These are phyloP conservation scores for Sinocyclocheilus anophthalmus DNA, from an alignment of 2,113 vertebrate genomes.

Conservation along the genomic window DNA sequence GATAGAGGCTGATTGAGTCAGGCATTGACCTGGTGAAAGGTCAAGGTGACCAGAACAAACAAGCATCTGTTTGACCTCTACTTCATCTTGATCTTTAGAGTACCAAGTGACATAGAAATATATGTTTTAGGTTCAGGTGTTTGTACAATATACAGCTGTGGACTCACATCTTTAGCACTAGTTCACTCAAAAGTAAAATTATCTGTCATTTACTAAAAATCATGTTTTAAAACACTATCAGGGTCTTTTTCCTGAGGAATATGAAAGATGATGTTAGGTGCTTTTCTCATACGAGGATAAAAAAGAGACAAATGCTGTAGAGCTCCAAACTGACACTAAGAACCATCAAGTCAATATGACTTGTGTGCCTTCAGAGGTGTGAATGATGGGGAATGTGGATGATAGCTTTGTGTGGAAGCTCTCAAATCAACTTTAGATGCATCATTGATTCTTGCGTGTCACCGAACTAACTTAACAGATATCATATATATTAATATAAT, in stretches of 20 bases:
- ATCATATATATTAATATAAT: no score
- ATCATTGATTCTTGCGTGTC: no score
- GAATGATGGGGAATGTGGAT: not conserved
- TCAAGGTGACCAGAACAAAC: slow-evolving; percentile 24
- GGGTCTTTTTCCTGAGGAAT: not conserved
- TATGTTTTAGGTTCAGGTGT: not conserved
- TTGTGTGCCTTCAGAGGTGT: not conserved
- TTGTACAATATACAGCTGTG: not conserved
- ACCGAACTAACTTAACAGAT: no score
- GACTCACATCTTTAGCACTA: no score
- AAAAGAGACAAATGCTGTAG: not conserved
- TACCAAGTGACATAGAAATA: not conserved
- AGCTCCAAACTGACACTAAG: not conserved
- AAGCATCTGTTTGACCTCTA: slow-evolving; percentile 10
- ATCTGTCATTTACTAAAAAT: no score
- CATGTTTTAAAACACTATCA: no score
- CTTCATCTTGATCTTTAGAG: slow-evolving; percentile 4
- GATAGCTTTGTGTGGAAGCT: not conserved
- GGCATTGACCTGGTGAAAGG: not conserved
- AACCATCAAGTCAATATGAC: not conserved
- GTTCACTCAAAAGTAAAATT: no score
- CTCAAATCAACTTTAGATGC: no score
- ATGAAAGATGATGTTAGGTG: not conserved
- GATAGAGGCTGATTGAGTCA: not conserved
- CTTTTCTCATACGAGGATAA: not conserved